phyloP scores from a whole-genome alignment of 2,888 invertebrate species.

The Archips xylosteana region DNA sequence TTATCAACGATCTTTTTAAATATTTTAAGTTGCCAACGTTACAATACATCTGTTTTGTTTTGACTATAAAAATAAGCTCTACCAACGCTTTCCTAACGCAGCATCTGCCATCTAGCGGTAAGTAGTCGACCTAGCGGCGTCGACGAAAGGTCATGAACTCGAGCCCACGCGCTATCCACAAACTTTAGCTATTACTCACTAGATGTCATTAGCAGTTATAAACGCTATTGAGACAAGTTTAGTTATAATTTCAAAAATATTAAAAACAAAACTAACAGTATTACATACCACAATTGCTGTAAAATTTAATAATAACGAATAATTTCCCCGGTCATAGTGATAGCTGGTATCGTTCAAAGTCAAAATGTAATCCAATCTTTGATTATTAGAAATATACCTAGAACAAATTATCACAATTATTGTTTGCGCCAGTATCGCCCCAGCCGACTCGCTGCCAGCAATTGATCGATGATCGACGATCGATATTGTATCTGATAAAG shows the following conservation, averaged over 20 bases:
- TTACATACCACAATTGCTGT: not conserved
- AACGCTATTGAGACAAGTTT: not conserved
- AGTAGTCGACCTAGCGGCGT: conserved; percentile 40
- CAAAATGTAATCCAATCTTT: conserved; percentile 22
- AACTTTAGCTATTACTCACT: conserved; percentile 49
- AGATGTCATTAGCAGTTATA: conserved; percentile 59
- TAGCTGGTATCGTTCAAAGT: conserved; percentile 4
- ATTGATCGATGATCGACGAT: conserved; percentile 42
- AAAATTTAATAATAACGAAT: conserved; percentile 2
- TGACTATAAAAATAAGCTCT: not conserved
- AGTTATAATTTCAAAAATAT: not conserved
- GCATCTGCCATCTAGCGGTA: conserved; percentile 60
- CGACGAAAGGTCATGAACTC: conserved; percentile 10
- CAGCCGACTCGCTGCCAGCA: conserved; percentile 40
- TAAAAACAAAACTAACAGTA: not conserved
- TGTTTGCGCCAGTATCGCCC: conserved; percentile 1
- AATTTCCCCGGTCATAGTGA: not conserved
- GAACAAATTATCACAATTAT: conserved; percentile 14
- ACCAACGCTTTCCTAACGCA: not conserved
- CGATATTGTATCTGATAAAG: conserved; percentile 44
- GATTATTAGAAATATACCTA: conserved; percentile 19
- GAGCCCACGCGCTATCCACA: not conserved
- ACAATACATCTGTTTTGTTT: no score
- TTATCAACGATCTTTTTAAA: not conserved
- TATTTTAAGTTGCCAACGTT: no score